A percentile compares a stretch with the other conserved stretches of the same genome.
Conservation (phyloP, 2,113 vertebrate genomes). For the Xenopus laevis region DNA sequence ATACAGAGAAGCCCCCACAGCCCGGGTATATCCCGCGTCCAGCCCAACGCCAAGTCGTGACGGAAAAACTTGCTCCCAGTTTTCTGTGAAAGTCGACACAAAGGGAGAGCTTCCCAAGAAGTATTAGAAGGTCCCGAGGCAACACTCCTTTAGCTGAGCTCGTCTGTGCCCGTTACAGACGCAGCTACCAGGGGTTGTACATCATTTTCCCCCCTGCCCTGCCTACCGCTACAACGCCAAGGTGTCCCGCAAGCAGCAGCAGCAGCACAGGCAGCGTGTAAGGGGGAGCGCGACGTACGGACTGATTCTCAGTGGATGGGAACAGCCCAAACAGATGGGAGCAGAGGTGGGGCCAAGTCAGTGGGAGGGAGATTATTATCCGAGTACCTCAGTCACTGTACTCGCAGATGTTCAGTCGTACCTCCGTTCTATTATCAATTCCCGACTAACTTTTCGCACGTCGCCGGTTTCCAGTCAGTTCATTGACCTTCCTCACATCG, state of each 20-base stretch:
- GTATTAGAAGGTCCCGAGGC: constrained; percentile 1
- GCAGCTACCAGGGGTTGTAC: constrained; percentile 26
- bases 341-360: constrained; percentile 42
- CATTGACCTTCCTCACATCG: too few species aligned
- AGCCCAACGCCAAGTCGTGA: neutral
- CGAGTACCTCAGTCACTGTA: too few species aligned
- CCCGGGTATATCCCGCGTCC: constrained; percentile 12
- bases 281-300: neutral
- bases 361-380: neutral
- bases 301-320: neutral
- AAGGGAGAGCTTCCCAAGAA: neutral
- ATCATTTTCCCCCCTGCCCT: constrained; percentile 7
- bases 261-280: neutral
- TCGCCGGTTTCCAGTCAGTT: too few species aligned
- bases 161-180: neutral
- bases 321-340: neutral
- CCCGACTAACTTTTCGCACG: too few species aligned
- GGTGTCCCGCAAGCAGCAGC: constrained; percentile 39
- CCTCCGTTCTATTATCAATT: too few species aligned
- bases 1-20: constrained; percentile 46
- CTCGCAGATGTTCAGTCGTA: too few species aligned
- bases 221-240: constrained; percentile 51
- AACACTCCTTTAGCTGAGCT: neutral
- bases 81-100: neutral
- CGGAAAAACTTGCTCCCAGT: neutral